Evolutionary conservation across 2,113 vertebrate species (phyloP), one percentile per base, ranked within the genome.

Genomic region (Loxodonta africana): DNA sequence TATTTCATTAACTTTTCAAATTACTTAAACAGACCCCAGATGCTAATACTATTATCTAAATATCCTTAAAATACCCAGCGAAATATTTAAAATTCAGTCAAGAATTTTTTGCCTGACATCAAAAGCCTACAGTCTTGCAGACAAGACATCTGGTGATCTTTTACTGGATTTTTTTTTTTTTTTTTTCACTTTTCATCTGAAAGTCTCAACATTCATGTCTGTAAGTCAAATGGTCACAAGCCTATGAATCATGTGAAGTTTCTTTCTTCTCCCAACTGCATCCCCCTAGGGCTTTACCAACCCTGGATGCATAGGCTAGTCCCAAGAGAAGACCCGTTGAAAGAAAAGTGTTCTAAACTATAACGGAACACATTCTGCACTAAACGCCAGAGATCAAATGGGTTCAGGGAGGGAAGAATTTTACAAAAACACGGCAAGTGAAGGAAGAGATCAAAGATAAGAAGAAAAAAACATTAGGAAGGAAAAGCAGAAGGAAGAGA

Each of bases 191-290:
- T 94, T 85, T 94, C 76, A 62, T 96, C 77, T 94, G 95, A 95
- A 86, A 62, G 28, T 76, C 80, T 90, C 71, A 25, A 57, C 89
- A 89, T 90, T 83, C 83, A 5, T 51, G 37, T 78, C 83, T 65
- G 7, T 81, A 82, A 78, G 69, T 83, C 77, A 92, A 88, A 90
- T 10, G 46, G 93, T 94, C 96, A 96, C 89, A 97, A 86, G 92
- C 23, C 86, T 73, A 21, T 73, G 92, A 89, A 96, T 95, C 71
- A 92, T 91, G 90, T 92, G 92, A 92, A 95, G 81, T 10, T 63
- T 90, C 97, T 96, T 97, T 97, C 86, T 97, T 93, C 87, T 91
- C 92, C 87, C 87, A 88, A 26, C 46, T 69, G 65, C 89, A 83
- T 67, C 3, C 93, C 83, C 30, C 62, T 8, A 17, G 91, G 95